These are phyloP conservation scores for Plectropomus leopardus DNA, from an alignment of 2,113 vertebrate species.

Conservation along the genomic window DNA sequence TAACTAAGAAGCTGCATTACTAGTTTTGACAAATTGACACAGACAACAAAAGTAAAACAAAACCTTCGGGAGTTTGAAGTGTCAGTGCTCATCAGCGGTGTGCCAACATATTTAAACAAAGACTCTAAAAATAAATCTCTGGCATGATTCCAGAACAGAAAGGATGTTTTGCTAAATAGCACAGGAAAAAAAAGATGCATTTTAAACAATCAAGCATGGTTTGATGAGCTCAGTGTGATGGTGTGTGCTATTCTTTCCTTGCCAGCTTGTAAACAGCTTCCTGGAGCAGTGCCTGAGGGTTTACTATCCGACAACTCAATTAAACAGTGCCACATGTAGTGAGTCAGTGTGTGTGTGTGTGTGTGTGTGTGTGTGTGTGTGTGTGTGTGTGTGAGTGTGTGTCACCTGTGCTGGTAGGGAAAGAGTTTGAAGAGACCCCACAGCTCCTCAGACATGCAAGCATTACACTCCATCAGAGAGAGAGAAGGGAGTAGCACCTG, in stretches of 20 bases:
- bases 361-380: slow-evolving; percentile 42
- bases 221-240: not conserved
- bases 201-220: not conserved
- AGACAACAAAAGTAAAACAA: slow-evolving; percentile 24
- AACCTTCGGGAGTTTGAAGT: not conserved
- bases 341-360: not conserved
- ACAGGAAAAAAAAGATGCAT: not conserved
- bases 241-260: not conserved
- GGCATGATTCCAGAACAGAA: not conserved
- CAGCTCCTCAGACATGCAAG: slow-evolving; percentile 91
- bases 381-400: not conserved
- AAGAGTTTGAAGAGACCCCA: slow-evolving; percentile 99
- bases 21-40: slow-evolving; percentile 33
- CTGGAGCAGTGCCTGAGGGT: slow-evolving; percentile 14
- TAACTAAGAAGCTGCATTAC: slow-evolving; percentile 7
- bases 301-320: slow-evolving; percentile 25
- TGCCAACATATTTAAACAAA: slow-evolving; percentile 19
- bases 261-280: slow-evolving; percentile 29
- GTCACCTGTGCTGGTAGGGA: slow-evolving; percentile 96
- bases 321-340: slow-evolving; percentile 8
- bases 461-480: slow-evolving; percentile 97
- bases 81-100: slow-evolving; percentile 19
- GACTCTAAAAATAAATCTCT: slow-evolving; percentile 24
- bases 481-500: slow-evolving; percentile 94
- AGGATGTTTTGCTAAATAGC: slow-evolving; percentile 3